Conservation (phyloP, 2,888 invertebrate species). For the Microplitis deprimator region DNA sequence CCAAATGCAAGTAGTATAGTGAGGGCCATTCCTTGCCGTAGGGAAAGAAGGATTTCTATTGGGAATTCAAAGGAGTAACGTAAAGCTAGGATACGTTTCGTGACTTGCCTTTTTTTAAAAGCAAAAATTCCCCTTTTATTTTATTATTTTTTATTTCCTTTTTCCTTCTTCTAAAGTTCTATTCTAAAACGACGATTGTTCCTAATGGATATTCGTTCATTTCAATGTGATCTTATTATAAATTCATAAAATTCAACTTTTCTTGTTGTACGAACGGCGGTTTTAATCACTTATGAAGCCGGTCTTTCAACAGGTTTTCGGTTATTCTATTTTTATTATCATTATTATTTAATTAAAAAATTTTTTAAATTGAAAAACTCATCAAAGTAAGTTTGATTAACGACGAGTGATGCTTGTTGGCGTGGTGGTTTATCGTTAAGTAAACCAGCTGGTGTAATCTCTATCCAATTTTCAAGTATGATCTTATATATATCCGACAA, state of each 20-base stretch:
- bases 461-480: background rate
- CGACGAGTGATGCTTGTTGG: background rate
- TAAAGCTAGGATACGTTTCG: background rate
- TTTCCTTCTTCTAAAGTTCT: background rate
- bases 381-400: background rate
- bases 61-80: constrained; percentile 18
- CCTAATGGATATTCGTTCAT: background rate
- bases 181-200: background rate
- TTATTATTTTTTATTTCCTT: background rate
- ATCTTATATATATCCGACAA: background rate
- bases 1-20: background rate
- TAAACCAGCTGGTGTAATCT: background rate
- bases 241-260: background rate
- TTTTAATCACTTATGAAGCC: background rate
- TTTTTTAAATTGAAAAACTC: background rate
- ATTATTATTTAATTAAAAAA: background rate
- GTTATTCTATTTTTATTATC: background rate
- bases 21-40: constrained; percentile 21
- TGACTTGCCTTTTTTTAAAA: constrained; percentile 28
- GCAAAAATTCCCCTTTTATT: background rate
- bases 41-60: constrained; percentile 11
- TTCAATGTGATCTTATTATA: background rate
- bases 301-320: background rate
- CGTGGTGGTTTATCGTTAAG: background rate
- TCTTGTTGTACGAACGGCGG: background rate